Conservation (phyloP, 2,888 invertebrate species). For the Eupithecia abbreviata region DNA sequence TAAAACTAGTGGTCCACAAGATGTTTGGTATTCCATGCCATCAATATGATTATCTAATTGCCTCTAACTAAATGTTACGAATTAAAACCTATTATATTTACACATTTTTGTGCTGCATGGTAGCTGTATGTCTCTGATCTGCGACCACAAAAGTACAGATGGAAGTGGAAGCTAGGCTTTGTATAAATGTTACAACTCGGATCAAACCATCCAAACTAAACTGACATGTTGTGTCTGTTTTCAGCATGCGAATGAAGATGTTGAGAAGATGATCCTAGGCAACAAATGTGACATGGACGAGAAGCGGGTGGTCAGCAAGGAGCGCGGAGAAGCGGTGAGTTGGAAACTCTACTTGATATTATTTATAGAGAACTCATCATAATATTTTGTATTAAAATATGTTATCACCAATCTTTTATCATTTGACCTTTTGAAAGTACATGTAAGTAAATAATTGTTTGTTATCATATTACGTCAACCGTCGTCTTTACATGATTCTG, state of each 20-base stretch:
- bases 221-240: conserved; percentile 43
- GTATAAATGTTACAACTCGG: not conserved
- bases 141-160: not conserved
- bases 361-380: not conserved
- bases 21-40: too few species aligned
- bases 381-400: not conserved
- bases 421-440: conserved; percentile 16
- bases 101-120: too few species aligned
- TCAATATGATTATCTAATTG: too few species aligned
- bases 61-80: too few species aligned
- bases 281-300: conserved; percentile 99
- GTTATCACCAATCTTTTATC: not conserved
- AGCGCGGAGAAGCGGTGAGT: conserved; percentile 95
- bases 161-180: not conserved
- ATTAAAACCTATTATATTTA: too few species aligned
- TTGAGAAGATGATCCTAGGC: conserved; percentile 99
- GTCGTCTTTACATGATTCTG: not conserved
- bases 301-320: conserved; percentile 95
- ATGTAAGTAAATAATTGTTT: not conserved
- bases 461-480: conserved; percentile 2
- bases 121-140: too few species aligned
- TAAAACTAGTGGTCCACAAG: too few species aligned
- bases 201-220: not conserved
- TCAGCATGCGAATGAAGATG: conserved; percentile 98
- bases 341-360: not conserved